Base-by-base conservation (phyloP, 1,140 invertebrate species). In the Drosophila yakuba region DNA sequence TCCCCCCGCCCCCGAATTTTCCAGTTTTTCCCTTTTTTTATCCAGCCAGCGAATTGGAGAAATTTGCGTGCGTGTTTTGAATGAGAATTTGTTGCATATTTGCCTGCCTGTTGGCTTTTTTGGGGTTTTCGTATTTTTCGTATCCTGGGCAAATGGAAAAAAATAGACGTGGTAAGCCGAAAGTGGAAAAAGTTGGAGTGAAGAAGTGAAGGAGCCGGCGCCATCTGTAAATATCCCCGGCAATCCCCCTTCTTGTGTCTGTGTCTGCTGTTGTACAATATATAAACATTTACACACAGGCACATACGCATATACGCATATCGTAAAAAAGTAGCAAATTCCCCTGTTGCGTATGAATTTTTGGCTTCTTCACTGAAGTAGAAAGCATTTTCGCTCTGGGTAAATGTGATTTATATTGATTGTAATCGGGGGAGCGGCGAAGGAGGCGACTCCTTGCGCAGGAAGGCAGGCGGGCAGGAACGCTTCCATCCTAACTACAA, bases 361-460 rank as follows among this genome's bases (percentile, higher is more conserved):
- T 89, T 80, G 83, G 85, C 84, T 89, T 71, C 69, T 84, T 69
- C 77, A 58, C 68, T 69, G 84, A 80, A 89, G 84, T 89, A 89
- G 84, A 89, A 89, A 89, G 76, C 85, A 89, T 89, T 89, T 89
- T 89, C 84, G 84, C 84, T 89, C 82, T 89, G 84, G 84, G 84
- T 90, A 89, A 89, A 89, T 89, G 84, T 89, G 84, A 89, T 89
- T 89, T 89, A 89, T 89, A 89, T 89, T 89, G 84, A 89, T 89
- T 89, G 84, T 89, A 89, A 89, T 89, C 84, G 84, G 52, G 80
- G 79, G 80, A 83, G 79, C 69, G 83, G 69, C 69, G 68, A 64
- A 56, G 47, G 64, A 52, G 32, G 63, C 48, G 44, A 14, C 4
- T 11, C 44, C 11, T 17, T 12, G 12, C n/a, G 10, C 3, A 20